Evolutionary conservation across 2,113 vertebrate genomes (phyloP), one percentile per base, ranked within the genome.

Genomic region (Neodontobutis hainanensis): DNA sequence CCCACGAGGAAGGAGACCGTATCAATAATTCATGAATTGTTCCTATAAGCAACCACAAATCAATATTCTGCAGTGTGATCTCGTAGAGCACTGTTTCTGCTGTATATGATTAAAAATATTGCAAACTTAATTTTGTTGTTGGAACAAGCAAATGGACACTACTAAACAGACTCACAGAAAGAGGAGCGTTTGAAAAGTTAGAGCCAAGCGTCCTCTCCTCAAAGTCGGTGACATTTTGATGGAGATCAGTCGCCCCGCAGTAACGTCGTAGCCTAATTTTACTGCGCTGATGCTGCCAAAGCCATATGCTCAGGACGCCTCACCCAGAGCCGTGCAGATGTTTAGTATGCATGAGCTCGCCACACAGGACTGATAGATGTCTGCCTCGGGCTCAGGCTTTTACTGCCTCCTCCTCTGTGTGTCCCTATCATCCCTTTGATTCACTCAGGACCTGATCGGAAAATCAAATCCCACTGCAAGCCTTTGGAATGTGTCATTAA

Each of bases 371-470:
- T 80, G 86, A 88, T 80, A 72, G 81, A 73, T 38, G 36, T 50
- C 56, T 80, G 82, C 83, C 76, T 82, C 35, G 0, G 71, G 74
- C 77, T 83, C 74, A 70, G 65, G 81, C 68, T 84, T 87, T 89
- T 75, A 74, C 60, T 48, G 86, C 73, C 49, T 70, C 63, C 58
- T 81, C 69, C 69, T 75, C 34, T 65, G 59, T 49, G 48, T 80
- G 70, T 75, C 71, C 67, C 74, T 75, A 83, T 89, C 72, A 77
- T 78, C 73, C 76, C 76, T 83, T 85, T 86, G 75, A 81, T 84
- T 88, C 80, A 85, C 71, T 81, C 52, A 77, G 74, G 66, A 80
- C 73, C 78, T 77, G 65, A 83, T 83, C 77, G 69, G 79, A 82
- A 84, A 85, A 85, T 73, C 53, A 79, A 86, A 87, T 84, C 83